These are phyloP conservation scores for Akabosia matsudoensis DNA, from an alignment of 1,140 invertebrate species.

Conservation along the genomic window DNA sequence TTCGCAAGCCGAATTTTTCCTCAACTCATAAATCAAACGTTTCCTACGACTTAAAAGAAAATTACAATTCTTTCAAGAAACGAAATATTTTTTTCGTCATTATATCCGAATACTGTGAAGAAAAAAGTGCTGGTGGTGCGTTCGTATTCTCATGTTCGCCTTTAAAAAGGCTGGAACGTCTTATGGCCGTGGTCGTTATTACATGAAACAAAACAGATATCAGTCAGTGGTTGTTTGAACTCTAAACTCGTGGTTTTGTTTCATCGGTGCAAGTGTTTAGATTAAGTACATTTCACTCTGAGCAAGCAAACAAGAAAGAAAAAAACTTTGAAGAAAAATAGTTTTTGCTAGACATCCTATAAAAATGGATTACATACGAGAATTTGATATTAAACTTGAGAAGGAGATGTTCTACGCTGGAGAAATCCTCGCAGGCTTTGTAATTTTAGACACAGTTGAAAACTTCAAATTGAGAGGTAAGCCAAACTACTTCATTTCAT, in stretches of 20 bases:
- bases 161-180: too few relatives aligned
- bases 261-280: too few relatives aligned
- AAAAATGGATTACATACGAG: conserved; percentile 72
- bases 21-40: conserved; percentile 6
- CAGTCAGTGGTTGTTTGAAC: too few relatives aligned
- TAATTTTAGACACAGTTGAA: conserved; percentile 69
- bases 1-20: not conserved
- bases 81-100: too few relatives aligned
- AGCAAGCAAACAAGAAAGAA: not conserved
- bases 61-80: too few relatives aligned
- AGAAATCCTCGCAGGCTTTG: conserved; percentile 65
- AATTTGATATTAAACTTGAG: conserved; percentile 73
- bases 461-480: conserved; percentile 74
- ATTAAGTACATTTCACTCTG: not conserved
- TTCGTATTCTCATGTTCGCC: too few relatives aligned
- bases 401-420: conserved; percentile 75
- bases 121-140: too few relatives aligned
- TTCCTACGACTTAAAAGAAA: not conserved
- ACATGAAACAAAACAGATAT: too few relatives aligned
- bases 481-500: conserved; percentile 44
- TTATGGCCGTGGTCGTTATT: too few relatives aligned
- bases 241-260: too few relatives aligned
- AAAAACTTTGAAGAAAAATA: too few relatives aligned
- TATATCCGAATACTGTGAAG: too few relatives aligned
- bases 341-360: not conserved